phyloP scores from a whole-genome alignment of 2,888 invertebrate species.

The Sesia bembeciformis region DNA sequence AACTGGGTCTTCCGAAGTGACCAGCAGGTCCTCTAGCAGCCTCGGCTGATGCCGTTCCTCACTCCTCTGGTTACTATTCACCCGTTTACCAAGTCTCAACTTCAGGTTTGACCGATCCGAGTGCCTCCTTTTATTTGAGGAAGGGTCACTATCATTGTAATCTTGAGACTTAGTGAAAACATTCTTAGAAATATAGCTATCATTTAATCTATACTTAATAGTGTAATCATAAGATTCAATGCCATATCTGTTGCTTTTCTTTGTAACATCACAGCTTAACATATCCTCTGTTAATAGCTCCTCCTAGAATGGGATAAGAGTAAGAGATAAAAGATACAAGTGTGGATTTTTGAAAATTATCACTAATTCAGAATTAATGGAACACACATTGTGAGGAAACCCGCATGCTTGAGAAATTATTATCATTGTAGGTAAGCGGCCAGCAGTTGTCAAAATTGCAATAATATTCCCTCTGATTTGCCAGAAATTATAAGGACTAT shows the following conservation, averaged over 20 bases:
- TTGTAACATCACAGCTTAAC: conserved; percentile 83
- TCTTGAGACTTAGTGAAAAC: conserved; percentile 39
- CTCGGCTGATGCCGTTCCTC: conserved; percentile 71
- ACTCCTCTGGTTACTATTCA: conserved; percentile 48
- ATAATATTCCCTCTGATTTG: too few species aligned
- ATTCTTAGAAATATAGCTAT: conserved; percentile 51
- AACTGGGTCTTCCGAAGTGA: conserved; percentile 60
- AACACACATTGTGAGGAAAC: too few species aligned
- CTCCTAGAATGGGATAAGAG: conserved; percentile 72
- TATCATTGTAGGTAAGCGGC: too few species aligned
- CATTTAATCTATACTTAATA: conserved; percentile 76
- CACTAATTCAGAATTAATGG: too few species aligned
- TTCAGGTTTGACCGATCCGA: conserved; percentile 75
- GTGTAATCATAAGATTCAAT: conserved; percentile 87
- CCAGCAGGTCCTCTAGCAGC: conserved; percentile 74
- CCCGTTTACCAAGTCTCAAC: conserved; percentile 70
- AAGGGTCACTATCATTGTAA: conserved; percentile 21
- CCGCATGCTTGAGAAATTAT: too few species aligned
- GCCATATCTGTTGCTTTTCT: conserved; percentile 74
- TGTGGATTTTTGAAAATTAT: too few species aligned
- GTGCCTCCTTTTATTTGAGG: conserved; percentile 73
- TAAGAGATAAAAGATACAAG: too few species aligned
- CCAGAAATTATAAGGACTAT: too few species aligned
- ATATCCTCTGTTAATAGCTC: conserved; percentile 86
- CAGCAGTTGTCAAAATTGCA: too few species aligned